These are phyloP conservation scores for Acanthochromis polyacanthus DNA, from an alignment of 2,113 vertebrate species.

Conservation along the genomic window DNA sequence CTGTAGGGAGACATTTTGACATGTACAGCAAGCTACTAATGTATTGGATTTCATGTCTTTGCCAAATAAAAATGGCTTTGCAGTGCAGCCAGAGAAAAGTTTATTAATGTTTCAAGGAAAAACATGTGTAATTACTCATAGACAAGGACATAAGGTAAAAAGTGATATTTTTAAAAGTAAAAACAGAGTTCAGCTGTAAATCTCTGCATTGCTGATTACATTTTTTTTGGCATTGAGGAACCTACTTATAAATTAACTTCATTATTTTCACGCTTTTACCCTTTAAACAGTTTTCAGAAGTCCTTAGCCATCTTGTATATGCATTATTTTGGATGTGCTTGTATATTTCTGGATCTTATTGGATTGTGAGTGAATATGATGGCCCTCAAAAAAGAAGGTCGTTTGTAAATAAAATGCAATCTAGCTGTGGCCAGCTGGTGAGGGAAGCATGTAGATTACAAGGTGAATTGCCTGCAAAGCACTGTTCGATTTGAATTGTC, in stretches of 20 bases:
- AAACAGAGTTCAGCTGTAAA: background rate
- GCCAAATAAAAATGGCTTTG: background rate
- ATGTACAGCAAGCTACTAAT: background rate
- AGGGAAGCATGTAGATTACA: conserved; percentile 76
- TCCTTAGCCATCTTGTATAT: conserved; percentile 9
- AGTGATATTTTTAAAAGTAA: conserved; percentile 15
- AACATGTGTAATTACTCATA: conserved; percentile 30
- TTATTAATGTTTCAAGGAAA: background rate
- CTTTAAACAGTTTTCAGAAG: conserved; percentile 17
- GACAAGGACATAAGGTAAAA: background rate
- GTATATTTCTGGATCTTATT: conserved; percentile 66
- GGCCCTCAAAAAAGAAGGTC: conserved; percentile 47
- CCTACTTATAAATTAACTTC: conserved; percentile 16
- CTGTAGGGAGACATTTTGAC: conserved; percentile 18
- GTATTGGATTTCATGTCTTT: conserved; percentile 11
- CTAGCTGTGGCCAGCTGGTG: conserved; percentile 59
- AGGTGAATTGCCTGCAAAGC: conserved; percentile 80
- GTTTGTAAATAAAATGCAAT: conserved; percentile 82
- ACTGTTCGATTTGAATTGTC: conserved; percentile 77
- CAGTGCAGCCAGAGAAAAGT: conserved; percentile 1
- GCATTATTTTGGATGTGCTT: conserved; percentile 44
- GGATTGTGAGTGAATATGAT: conserved; percentile 58
- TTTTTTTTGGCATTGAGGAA: background rate
- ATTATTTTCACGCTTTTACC: conserved; percentile 38
- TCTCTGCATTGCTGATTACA: conserved; percentile 17